Base-by-base conservation (phyloP, 2,888 invertebrate genomes). In the Aethes cnicana region DNA sequence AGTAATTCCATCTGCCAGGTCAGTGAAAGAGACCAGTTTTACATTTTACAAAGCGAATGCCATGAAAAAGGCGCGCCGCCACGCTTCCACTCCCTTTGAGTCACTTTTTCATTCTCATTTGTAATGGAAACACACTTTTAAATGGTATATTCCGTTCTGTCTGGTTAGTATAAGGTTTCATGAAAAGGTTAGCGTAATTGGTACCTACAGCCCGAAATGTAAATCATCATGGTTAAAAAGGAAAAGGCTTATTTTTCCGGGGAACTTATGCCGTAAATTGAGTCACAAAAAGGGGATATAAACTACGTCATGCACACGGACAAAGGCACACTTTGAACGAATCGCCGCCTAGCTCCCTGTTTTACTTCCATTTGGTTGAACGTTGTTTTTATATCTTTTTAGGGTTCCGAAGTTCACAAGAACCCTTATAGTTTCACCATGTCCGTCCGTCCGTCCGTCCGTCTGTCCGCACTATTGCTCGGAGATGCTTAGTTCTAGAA, bases 61-160 rank as follows among this genome's bases (percentile, higher is more conserved):
- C 39, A 20, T 33, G 52, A 46, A 52, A 39, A 20, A 26, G 32
- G 39, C 23, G 39, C 9, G 33, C 17, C 30, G 18, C 26, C 17
- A 12, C 17, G 18, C 8, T 17, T 9, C 6, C 16, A 36, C 12
- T 32, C 23, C 46, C 43, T 52, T 52, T 44, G 32, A 12, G 32
- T 12, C 37, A 52, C 42, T 50, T 49, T 49, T 52, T 49, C 43
- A 44, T 50, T 44, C 37, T 23, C 36, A 44, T 44, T 32, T 50
- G 37, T 21, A 36, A 36, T 11, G 28, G 28, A 49, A 37, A 36
- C 44, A 36, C 37, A 50, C 43, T 30, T 50, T 44, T 44, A 37
- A n/a, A 37, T 50, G 30, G 37, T 4, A 21, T 12, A n/a, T 9
- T 26, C 42, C 23, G 36, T 44, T 50, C 44, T 28, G 23, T 43